Base-by-base conservation (phyloP, 2,113 vertebrate genomes). In the Catharus minimus region DNA sequence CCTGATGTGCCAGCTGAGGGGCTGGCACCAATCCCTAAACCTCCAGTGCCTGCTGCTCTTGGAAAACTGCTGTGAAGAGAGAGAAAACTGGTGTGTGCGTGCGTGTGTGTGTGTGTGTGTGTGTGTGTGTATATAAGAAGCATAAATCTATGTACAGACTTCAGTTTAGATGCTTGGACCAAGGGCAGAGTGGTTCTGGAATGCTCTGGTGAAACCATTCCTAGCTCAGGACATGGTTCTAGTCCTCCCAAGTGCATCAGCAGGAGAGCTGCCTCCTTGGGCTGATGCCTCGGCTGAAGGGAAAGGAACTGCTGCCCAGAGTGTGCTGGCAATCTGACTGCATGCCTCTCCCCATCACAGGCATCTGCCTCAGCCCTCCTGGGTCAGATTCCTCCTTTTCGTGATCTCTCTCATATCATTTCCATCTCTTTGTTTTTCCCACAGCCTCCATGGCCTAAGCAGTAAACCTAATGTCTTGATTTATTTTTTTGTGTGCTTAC, bases 41-140 rank as follows among this genome's bases (percentile, higher is more conserved):
- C 84, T 57, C 46, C 41, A 14, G 17, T 73, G 66, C 62, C 87
- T 77, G 44, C 72, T 94, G 75, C 80, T 90, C 67, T 78, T 82
- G 58, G 81, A 81, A 89, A 71, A 89, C 23, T 68, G 52, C 83
- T 88, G 67, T 76, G 86, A 92, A 92, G 24, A 79, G 64, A 87
- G 57, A 62, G 18, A 36, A 77, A 57, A 69, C 15, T 0, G 7
- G 46, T 3, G 5, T 3, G 5, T 1, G 13, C 41, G 33, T 28
- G 12, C 9, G 13, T 46, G 33, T 27, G 12, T 11, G 17, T 43
- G 19, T 62, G 5, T 49, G 33, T 4, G 1, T 36, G 41, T 16
- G 36, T 53, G 12, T 75, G 36, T 5, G 2, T 43, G 53, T 15
- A 23, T 77, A 16, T 50, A 72, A 77, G 53, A 58, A 68, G 27